A percentile compares a stretch with the other conserved stretches of the same genome.
These are phyloP conservation scores for Drosophila miranda DNA, from an alignment of 1,140 invertebrate species.

Conservation along the genomic window DNA sequence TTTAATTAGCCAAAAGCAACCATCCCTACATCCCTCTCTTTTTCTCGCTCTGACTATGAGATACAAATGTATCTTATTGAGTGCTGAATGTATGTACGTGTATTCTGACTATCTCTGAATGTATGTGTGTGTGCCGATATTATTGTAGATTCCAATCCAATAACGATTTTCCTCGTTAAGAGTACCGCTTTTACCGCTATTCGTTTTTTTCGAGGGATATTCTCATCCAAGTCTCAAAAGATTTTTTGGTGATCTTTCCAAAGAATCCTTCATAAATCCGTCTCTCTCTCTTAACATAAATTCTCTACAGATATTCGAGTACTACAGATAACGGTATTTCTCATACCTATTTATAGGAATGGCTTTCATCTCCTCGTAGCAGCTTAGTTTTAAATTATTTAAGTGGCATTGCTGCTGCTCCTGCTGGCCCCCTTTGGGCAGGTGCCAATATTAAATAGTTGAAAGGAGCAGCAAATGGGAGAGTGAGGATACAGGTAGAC, in stretches of 20 bases:
- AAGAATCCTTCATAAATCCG: no score
- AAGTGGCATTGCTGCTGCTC: constrained; percentile 14
- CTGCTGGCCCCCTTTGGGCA: constrained; percentile 29
- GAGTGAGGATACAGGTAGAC: not conserved
- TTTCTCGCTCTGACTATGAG: no score
- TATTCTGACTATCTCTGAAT: constrained; percentile 6
- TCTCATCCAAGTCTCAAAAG: no score
- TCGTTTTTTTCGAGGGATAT: no score
- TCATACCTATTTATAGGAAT: not conserved
- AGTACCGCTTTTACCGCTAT: no score
- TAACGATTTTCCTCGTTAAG: no score
- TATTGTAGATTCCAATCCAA: no score
- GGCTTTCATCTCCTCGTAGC: constrained; percentile 5
- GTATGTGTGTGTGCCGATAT: constrained; percentile 3
- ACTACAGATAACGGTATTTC: not conserved
- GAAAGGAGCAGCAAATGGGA: constrained; percentile 47
- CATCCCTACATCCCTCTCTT: constrained; percentile 5
- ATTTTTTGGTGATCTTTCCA: no score
- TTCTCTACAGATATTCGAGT: not conserved
- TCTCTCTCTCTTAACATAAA: not conserved
- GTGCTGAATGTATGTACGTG: no score
- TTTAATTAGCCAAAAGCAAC: constrained; percentile 73
- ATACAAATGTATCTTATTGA: no score
- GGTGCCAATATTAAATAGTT: constrained; percentile 80
- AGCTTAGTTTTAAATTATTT: constrained; percentile 58